Conservation (phyloP, 1,140 invertebrate species). For the Leptestheria dahalacensis region DNA sequence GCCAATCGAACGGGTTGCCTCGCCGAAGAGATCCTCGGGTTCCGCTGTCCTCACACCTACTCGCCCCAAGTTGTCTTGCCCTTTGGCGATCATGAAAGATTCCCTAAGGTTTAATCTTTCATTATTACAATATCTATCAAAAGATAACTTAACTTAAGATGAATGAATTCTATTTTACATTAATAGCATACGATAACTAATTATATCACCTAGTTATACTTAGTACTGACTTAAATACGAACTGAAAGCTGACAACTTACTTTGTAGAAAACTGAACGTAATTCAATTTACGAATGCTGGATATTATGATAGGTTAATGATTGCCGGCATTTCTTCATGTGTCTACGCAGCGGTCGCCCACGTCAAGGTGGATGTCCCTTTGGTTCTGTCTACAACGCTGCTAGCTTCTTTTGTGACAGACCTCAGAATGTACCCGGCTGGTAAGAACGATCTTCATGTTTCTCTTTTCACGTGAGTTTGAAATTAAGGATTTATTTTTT, state of each 20-base stretch:
- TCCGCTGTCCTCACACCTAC: slow-evolving; percentile 26
- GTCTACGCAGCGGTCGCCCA: slow-evolving; percentile 25
- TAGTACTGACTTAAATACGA: too few relatives aligned
- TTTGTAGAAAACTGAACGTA: too few relatives aligned
- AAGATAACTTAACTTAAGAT: too few relatives aligned
- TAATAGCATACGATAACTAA: too few relatives aligned
- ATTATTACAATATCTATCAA: too few relatives aligned
- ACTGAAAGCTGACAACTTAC: too few relatives aligned
- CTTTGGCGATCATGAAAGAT: slow-evolving; percentile 23
- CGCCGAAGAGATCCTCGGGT: slow-evolving; percentile 21
- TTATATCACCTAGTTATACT: too few relatives aligned
- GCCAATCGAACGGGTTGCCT: slow-evolving; percentile 16
- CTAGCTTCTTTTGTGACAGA: slow-evolving; percentile 28
- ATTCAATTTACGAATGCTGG: too few relatives aligned
- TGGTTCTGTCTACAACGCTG: slow-evolving; percentile 31
- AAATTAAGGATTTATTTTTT: neutral
- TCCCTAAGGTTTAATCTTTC: slow-evolving; percentile 24
- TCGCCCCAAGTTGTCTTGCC: slow-evolving; percentile 21
- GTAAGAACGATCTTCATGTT: slow-evolving; percentile 21
- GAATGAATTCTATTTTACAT: too few relatives aligned
- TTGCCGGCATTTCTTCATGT: slow-evolving; percentile 28
- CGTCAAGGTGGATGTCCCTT: slow-evolving; percentile 27
- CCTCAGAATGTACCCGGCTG: slow-evolving; percentile 30
- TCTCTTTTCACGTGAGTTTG: neutral
- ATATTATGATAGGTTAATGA: slow-evolving; percentile 1